Evolutionary conservation across 2,113 vertebrate species (phyloP), one percentile per base, ranked within the genome.

Genomic region (Neodon shergylaensis): DNA sequence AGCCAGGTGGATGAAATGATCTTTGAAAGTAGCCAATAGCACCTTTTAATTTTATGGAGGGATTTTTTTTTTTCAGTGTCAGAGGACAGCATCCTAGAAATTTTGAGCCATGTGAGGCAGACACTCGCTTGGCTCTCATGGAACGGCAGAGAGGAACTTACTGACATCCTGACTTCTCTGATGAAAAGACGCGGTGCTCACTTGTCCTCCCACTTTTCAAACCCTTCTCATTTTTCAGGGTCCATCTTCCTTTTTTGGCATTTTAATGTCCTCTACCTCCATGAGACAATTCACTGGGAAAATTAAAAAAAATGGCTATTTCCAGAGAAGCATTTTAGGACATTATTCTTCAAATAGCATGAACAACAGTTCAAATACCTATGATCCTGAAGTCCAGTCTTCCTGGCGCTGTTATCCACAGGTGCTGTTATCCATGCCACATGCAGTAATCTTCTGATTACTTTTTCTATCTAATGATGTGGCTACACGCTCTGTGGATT

Each of bases 51-150:
- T 96, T 82, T 88, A 0, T 3, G 84, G 33, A 28, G 70, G 65
- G 0, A 3, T 70, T 61, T 61, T 49, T 26, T 26, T 85, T 31
- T 88, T 82, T 68, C 11, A 17, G 26, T n/a, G 12, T 95, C 33
- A 52, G 24, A 86, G 58, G 28, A 76, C 79, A 94, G 81, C 95
- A 73, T 88, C n/a, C 47, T 39, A n/a, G 90, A 42, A 93, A 88
- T 66, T 81, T 68, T 88, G 66, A 82, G 17, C 77, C 61, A 8
- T 1, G 0, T 31, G 70, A 73, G 22, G 90, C 54, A 76, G n/a
- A 33, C 6, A 17, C 7, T 94, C 2, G 24, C 16, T 74, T 70
- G 28, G 14, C 22, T 85, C 61, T 76, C 49, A 36, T 2, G 36
- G n/a, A 68, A 54, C 44, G 76, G 52, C 74, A 44, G 49, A 94